Conservation (phyloP, 2,888 invertebrate genomes). For the Metallyticus violacea region DNA sequence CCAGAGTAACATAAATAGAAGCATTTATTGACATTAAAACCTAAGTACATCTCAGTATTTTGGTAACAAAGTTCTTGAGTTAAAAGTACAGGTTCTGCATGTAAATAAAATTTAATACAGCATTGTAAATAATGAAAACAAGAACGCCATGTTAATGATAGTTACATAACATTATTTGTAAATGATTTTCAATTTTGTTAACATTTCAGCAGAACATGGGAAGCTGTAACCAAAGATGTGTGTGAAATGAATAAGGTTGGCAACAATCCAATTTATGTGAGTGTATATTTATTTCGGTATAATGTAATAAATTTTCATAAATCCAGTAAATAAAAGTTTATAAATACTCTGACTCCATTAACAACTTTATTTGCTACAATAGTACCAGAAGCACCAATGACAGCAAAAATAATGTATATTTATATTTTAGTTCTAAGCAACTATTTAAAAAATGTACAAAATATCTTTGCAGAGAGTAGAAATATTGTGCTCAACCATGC, state of each 20-base stretch:
- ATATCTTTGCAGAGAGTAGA: background rate
- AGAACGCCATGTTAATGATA: background rate
- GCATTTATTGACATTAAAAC: slow-evolving; percentile 27
- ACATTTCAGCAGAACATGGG: background rate
- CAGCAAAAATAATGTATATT: background rate
- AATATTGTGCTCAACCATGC: background rate
- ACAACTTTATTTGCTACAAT: background rate
- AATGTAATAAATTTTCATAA: background rate
- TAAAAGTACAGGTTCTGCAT: background rate
- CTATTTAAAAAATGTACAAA: slow-evolving; percentile 16
- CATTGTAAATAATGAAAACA: background rate
- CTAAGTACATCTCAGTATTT: slow-evolving; percentile 17
- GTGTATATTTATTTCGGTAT: background rate
- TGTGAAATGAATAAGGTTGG: background rate
- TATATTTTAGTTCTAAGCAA: background rate
- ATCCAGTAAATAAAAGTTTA: background rate
- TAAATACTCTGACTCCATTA: slow-evolving; percentile 16
- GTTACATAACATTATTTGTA: background rate
- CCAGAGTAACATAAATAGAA: slow-evolving; percentile 20
- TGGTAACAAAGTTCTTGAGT: background rate
- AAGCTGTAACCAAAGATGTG: background rate
- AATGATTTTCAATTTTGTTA: background rate
- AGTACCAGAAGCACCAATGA: slow-evolving; percentile 15
- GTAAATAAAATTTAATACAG: background rate
- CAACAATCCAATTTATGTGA: background rate